These are phyloP conservation scores for Bibio marci DNA, from an alignment of 2,888 invertebrate species.

Conservation along the genomic window DNA sequence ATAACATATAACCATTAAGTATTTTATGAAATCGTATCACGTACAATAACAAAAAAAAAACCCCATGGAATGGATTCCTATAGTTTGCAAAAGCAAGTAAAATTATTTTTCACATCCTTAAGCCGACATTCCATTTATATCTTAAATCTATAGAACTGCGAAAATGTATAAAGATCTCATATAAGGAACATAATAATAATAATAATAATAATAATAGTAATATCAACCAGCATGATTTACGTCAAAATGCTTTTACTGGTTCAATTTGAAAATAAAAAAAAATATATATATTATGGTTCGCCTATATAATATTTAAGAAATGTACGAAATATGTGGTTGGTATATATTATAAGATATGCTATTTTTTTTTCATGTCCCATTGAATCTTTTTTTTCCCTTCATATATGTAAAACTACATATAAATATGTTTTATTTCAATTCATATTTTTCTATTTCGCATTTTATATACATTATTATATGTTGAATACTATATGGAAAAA, in stretches of 20 bases:
- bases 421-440: no score
- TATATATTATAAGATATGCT: no score
- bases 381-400: no score
- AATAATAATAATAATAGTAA: conserved; percentile 1
- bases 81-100: background rate
- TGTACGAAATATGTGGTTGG: no score
- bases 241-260: conserved; percentile 1
- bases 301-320: no score
- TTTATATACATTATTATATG: no score
- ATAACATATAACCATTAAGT: background rate
- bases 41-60: background rate
- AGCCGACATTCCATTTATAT: conserved; percentile 1
- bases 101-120: background rate
- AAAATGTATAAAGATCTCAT: background rate
- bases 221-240: conserved; percentile 3
- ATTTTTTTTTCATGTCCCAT: no score
- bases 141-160: background rate
- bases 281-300: no score
- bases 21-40: background rate
- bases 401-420: no score
- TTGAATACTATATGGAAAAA: no score
- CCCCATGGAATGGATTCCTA: background rate
- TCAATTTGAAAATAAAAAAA: background rate
- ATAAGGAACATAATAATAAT: background rate
- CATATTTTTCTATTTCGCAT: no score